Evolutionary conservation across 2,113 vertebrate species (phyloP), one percentile per base, ranked within the genome.

Genomic region (Plestiodon gilberti): DNA sequence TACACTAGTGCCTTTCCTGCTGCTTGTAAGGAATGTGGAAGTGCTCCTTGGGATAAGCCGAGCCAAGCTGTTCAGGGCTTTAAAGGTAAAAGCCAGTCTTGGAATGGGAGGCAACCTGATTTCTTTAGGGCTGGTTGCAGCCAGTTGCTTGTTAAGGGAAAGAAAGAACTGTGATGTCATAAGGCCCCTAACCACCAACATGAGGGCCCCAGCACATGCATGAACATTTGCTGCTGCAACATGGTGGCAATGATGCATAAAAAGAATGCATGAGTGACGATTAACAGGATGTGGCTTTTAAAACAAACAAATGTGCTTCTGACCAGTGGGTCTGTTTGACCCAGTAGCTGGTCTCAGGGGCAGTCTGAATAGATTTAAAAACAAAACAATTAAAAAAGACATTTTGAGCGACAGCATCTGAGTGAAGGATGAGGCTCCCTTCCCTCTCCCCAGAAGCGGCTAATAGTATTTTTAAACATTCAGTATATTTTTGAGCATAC

Each of bases 361-460:
- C 30, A 6, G 88, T 2, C 1, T 18, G 62, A 23, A 64, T 0
- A 82, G 28, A 70, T n/a, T 10, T 33, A 1, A 78, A 1, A 84
- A 90, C 90, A 17, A 0, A 92, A 59, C 1, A 82, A 90, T 90
- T 28, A 0, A 91, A 87, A 83, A 35, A 62, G 30, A 10, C 10
- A 35, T 11, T 90, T 85, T 13, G 57, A 87, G 17, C 80, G 87
- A 91, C 71, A 2, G 57, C 70, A 14, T 75, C 30, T 65, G 30
- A 71, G 52, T 10, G 2, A 52, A 90, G 65, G 43, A 0, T 1
- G 70, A 71, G 1, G 3, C 43, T 48, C 43, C 43, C 43, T 48
- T 48, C 43, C 43, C 43, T 8, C 55, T 84, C 25, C 75, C 79
- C 84, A 80, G 11, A 33, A 40, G 77, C 79, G 67, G 3, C 25